Conservation (phyloP, 2,888 invertebrate species). For the Clusia tigrina region DNA sequence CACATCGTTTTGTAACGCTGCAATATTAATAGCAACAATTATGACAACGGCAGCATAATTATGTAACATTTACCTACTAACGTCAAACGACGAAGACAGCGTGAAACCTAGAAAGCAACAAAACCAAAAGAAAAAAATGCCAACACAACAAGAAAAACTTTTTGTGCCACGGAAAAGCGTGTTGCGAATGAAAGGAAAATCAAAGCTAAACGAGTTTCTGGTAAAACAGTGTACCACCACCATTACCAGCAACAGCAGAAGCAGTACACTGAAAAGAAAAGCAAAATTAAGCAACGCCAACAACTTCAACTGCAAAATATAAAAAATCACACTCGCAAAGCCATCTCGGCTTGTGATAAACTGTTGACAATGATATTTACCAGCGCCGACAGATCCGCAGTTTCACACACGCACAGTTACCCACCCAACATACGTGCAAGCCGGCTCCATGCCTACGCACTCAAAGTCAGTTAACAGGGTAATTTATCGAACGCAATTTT, state of each 20-base stretch:
- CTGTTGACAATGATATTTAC: background rate
- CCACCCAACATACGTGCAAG: no score
- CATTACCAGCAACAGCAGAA: background rate
- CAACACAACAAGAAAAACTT: conserved; percentile 23
- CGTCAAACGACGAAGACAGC: conserved; percentile 50
- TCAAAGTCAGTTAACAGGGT: no score
- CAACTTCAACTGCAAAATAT: no score
- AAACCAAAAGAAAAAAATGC: conserved; percentile 30
- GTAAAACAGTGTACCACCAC: no score
- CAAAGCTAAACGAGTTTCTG: background rate
- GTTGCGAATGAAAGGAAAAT: conserved; percentile 9
- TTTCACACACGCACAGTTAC: background rate
- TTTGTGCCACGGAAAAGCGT: background rate
- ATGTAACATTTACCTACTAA: conserved; percentile 61
- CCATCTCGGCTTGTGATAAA: background rate
- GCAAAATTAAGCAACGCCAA: background rate
- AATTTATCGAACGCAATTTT: background rate
- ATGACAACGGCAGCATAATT: conserved; percentile 37
- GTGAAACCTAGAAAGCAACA: conserved; percentile 53
- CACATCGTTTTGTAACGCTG: conserved; percentile 39
- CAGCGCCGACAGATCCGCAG: background rate
- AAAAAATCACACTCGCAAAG: no score
- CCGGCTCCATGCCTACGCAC: no score
- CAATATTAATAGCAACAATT: conserved; percentile 3
- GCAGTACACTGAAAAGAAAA: background rate